Base-by-base conservation (phyloP, 2,113 vertebrate species). In the Cacatua alba region DNA sequence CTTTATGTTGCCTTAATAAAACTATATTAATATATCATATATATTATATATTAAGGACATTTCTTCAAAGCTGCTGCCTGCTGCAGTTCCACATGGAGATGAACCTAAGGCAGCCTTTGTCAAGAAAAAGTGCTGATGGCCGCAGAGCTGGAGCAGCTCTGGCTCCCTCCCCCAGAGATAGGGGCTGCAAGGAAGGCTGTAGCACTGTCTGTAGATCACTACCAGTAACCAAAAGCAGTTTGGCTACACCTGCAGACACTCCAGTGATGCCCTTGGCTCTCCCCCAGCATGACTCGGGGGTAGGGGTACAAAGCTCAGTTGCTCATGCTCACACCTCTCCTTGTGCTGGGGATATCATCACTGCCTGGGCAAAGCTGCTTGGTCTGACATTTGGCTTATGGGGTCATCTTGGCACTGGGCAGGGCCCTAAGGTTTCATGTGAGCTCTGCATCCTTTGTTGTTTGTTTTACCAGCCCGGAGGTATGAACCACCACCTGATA, bases 401-500 rank as follows among this genome's bases (percentile, higher is more conserved):
- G 33, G 5, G 18, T 10, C 28, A 25, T 23, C n/a, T 83, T 20
- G 7, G 53, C 57, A 79, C 17, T 2, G 1, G n/a, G 17, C 26
- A 69, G 29, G 13, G 13, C 13, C 43, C 37, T 26, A 4, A 43
- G 20, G 7, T 67, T 81, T 33, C 7, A 3, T 29, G 13, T 28
- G 49, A 64, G 49, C 18, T 63, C n/a, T 76, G 3, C 7, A 9
- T n/a, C 7, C 37, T 52, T 29, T 37, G 29, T 37, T 17, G 6
- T 39, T 37, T 29, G 6, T 81, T 72, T 76, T 44, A 29, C 24
- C 41, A 72, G n/a, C 28, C 64, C 33, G 10, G 21, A 57, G 6
- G 10, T 4, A 10, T 5, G 21, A 80, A 24, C 1, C 0, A 1
- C 9, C 2, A 2, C 1, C 1, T 31, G 16, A 7, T 8, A 1